phyloP scores from a whole-genome alignment of 2,797 vertebrate species.

The Pseudochirops corinnae region DNA sequence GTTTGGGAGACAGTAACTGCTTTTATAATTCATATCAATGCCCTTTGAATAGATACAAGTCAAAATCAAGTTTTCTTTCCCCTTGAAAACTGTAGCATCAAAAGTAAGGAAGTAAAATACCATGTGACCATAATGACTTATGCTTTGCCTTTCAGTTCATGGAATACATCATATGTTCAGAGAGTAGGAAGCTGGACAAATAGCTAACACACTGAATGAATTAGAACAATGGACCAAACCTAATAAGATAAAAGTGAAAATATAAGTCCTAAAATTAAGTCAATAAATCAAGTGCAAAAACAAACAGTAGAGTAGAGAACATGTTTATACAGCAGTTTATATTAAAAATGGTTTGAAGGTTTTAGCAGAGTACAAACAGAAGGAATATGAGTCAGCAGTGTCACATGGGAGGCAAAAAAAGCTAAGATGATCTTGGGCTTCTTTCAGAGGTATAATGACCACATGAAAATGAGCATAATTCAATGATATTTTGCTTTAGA shows the following conservation, averaged over 20 bases:
- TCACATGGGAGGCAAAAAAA: background rate
- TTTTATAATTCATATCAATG: constrained; percentile 10
- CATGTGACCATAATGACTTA: constrained; percentile 26
- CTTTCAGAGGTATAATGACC: background rate
- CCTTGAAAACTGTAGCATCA: constrained; percentile 13
- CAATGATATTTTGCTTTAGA: background rate
- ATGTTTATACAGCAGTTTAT: background rate
- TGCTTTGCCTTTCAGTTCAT: constrained; percentile 19
- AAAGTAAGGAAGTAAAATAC: constrained; percentile 33
- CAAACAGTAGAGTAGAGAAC: background rate
- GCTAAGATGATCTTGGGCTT: background rate
- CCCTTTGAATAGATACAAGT: constrained; percentile 31
- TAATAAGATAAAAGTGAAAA: background rate
- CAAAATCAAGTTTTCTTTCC: constrained; percentile 58
- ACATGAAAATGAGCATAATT: background rate
- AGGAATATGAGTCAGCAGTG: background rate
- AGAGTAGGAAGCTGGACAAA: background rate
- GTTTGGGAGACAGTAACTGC: background rate
- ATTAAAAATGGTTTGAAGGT: background rate
- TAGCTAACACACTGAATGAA: background rate
- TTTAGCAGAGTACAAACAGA: background rate
- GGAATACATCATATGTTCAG: background rate
- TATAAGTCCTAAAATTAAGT: background rate
- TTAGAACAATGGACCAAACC: background rate
- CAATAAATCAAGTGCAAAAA: background rate